A percentile compares a stretch with the other conserved stretches of the same genome.
These are phyloP conservation scores for Orthonyx spaldingii DNA, from an alignment of 2,113 vertebrate species.

Conservation along the genomic window DNA sequence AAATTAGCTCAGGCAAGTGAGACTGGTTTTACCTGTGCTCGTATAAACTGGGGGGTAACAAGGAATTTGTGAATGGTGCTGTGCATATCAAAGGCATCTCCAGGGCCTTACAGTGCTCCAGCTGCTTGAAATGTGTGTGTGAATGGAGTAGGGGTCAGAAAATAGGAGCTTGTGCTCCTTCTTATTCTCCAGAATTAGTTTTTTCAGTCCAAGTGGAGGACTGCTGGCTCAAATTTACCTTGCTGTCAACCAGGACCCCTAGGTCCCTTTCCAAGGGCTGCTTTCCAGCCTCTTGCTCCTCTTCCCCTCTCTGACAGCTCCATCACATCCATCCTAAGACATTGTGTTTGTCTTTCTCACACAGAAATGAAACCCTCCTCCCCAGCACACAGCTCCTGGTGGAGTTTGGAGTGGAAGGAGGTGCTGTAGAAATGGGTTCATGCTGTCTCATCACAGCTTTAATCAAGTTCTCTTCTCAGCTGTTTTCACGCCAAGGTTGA, in stretches of 20 bases:
- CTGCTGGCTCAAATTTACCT: background rate
- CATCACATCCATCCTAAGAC: background rate
- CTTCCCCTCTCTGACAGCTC: background rate
- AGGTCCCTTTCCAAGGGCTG: background rate
- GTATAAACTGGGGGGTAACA: background rate
- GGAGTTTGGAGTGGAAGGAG: background rate
- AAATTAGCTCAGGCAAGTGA: background rate
- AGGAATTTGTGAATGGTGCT: background rate
- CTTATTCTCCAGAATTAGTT: background rate
- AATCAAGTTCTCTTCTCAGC: background rate
- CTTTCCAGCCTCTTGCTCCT: background rate
- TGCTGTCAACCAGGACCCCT: background rate
- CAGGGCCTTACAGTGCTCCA: background rate
- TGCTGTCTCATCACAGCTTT: background rate
- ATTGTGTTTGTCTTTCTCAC: background rate
- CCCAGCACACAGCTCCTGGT: background rate
- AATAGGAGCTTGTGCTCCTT: background rate
- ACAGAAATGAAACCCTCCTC: background rate
- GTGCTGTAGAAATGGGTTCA: background rate
- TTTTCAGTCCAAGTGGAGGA: background rate
- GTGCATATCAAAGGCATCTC: background rate
- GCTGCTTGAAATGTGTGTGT: background rate
- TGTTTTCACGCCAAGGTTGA: accelerated
- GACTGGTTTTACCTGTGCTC: background rate
- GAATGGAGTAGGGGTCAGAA: background rate